Percentiles rank a stretch among this genome's conserved stretches.
Evolutionary conservation across 1,140 invertebrate genomes (phyloP).

Genomic region (Hypsibius dujardini): DNA sequence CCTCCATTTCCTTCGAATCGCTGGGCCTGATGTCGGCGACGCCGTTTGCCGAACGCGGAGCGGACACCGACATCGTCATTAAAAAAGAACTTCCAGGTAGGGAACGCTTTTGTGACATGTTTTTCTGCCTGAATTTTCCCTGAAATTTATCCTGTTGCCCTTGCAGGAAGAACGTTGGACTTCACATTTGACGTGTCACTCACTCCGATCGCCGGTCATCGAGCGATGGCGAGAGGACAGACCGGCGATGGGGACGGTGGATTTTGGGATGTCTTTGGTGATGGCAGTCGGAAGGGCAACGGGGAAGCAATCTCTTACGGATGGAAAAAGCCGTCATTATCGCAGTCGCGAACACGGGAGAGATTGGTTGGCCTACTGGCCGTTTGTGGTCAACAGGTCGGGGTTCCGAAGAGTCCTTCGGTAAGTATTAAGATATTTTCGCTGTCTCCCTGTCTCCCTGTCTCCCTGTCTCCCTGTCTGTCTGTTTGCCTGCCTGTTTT

Average conservation of each 20-base stretch:
- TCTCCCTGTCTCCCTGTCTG: no score
- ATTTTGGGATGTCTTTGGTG: constrained; percentile 17
- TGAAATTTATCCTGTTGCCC: neutral
- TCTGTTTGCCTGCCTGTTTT: no score
- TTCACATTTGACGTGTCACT: constrained; percentile 84
- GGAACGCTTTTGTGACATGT: no score
- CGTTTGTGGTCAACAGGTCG: constrained; percentile 84
- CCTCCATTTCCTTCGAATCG: neutral
- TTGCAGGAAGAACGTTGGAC: constrained; percentile 79
- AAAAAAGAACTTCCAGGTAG: constrained; percentile 58
- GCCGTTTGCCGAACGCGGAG: constrained; percentile 54
- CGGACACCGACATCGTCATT: constrained; percentile 49
- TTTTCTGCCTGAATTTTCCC: constrained; percentile 14
- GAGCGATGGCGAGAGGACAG: constrained; percentile 22
- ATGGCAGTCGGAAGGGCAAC: constrained; percentile 23
- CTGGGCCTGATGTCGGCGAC: constrained; percentile 32
- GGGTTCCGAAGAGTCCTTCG: constrained; percentile 88
- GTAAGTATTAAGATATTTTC: constrained; percentile 43
- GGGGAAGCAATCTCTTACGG: constrained; percentile 36
- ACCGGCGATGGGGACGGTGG: constrained; percentile 17
- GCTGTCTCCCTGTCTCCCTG: neutral
- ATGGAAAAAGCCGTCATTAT: constrained; percentile 69
- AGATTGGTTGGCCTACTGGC: constrained; percentile 83
- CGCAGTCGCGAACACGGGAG: constrained; percentile 73
- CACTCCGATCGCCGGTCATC: constrained; percentile 74